Evolutionary conservation across 2,888 invertebrate species (phyloP), one percentile per base, ranked within the genome.

Genomic region (Sclerodermus sp.): DNA sequence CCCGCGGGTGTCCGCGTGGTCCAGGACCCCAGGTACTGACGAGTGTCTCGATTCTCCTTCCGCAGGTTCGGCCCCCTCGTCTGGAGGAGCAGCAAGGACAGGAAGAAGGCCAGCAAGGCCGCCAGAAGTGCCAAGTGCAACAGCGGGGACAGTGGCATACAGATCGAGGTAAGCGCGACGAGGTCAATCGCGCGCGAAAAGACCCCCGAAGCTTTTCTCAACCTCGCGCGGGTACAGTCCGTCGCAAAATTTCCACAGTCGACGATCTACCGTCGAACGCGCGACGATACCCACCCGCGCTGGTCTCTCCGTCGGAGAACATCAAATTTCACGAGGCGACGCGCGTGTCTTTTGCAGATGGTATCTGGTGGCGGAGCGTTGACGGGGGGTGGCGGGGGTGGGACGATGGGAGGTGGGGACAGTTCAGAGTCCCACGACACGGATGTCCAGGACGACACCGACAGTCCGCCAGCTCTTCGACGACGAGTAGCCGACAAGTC

Each of bases 111-210:
- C 52, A 85, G 84, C 60, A 87, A 87, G 75, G 85, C 85, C 46
- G 85, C 85, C 49, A 81, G 87, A 50, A 85, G 83, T 63, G 85
- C 86, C 60, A 88, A 88, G 74, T 88, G 88, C 76, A 87, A 87
- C 76, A 87, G 87, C 70, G 88, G 87, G 3, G 88, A 88, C 76
- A 87, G 87, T 55, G 88, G 88, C 57, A 88, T 88, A 68, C 87
- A 87, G 77, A 85, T 88, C 62, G 86, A 87, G 80, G 76, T 82
- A 76, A 68, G n/a, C n/a, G n/a, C n/a, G n/a, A 76, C 74, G 55
- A 43, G n/a, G 12, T 8, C 1, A 23, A n/a, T n/a, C n/a, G n/a
- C n/a, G n/a, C n/a, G n/a, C n/a, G n/a, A n/a, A n/a, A n/a, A n/a
- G n/a, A n/a, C n/a, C n/a, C n/a, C n/a, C n/a, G n/a, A n/a, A n/a